These are phyloP conservation scores for Nylanderia fulva DNA, from an alignment of 1,140 invertebrate species.

Conservation along the genomic window DNA sequence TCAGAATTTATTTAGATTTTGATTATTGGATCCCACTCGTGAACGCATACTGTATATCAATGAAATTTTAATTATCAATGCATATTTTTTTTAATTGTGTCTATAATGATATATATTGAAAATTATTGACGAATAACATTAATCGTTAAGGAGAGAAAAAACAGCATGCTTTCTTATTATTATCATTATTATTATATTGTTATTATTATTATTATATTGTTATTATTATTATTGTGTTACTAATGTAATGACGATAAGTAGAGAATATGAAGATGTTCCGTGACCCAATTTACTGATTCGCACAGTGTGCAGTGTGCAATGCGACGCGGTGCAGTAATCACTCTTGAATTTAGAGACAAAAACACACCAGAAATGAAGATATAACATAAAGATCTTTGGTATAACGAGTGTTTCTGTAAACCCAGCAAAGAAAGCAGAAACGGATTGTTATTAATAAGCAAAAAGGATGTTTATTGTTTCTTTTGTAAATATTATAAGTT, in stretches of 20 bases:
- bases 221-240: conserved; percentile 17
- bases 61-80: conserved; percentile 30
- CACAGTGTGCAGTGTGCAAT: conserved; percentile 32
- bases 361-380: conserved; percentile 26
- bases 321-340: conserved; percentile 20
- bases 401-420: conserved; percentile 15
- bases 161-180: conserved; percentile 55
- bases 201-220: too few species aligned
- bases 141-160: conserved; percentile 7
- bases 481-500: conserved; percentile 13
- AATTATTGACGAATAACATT: conserved; percentile 16
- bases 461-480: conserved; percentile 33
- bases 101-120: conserved; percentile 8
- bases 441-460: neutral
- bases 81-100: neutral
- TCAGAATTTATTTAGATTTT: neutral
- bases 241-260: conserved; percentile 36
- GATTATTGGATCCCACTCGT: conserved; percentile 8
- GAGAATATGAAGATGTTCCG: conserved; percentile 43
- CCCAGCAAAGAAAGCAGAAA: conserved; percentile 41
- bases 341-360: conserved; percentile 30
- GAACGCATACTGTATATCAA: neutral
- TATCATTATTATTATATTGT: neutral
- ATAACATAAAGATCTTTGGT: conserved; percentile 35
- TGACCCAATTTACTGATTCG: conserved; percentile 26